Percentiles rank a stretch among this genome's conserved stretches.
Evolutionary conservation across 2,797 vertebrate genomes (phyloP).

Genomic region (Micromesistius poutassou): DNA sequence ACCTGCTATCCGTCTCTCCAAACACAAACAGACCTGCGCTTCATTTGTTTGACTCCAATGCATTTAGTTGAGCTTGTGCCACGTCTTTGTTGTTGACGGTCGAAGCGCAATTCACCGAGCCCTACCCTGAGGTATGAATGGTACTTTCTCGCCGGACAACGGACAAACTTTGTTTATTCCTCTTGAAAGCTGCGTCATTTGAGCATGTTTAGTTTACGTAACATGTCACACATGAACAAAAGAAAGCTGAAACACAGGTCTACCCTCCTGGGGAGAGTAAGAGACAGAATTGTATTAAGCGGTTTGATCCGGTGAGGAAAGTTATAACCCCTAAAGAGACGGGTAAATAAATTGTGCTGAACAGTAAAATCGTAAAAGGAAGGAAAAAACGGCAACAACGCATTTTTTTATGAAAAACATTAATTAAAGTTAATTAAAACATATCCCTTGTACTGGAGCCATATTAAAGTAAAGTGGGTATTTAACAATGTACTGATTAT

Average conservation of each 20-base stretch:
- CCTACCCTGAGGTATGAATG: neutral
- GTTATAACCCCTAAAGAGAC: neutral
- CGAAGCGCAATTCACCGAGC: neutral
- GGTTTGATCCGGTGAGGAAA: neutral
- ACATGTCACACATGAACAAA: neutral
- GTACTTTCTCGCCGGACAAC: too few species aligned
- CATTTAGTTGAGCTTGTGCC: conserved; percentile 39
- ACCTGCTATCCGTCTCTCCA: conserved; percentile 34
- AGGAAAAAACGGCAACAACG: neutral
- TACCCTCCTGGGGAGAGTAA: neutral
- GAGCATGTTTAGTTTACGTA: neutral
- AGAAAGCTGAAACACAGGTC: neutral
- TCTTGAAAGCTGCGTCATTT: too few species aligned
- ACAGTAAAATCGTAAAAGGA: neutral
- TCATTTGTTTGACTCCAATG: conserved; percentile 55
- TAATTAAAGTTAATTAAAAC: neutral
- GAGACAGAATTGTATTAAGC: neutral
- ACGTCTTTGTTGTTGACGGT: neutral
- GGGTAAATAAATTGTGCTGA: neutral
- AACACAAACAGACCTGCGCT: conserved; percentile 29
- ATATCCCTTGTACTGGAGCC: neutral
- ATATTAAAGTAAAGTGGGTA: neutral
- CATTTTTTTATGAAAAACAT: neutral
- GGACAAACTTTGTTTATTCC: too few species aligned
- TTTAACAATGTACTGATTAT: too few species aligned